Conservation (phyloP, 2,797 vertebrate genomes). For the Glossophaga mutica region DNA sequence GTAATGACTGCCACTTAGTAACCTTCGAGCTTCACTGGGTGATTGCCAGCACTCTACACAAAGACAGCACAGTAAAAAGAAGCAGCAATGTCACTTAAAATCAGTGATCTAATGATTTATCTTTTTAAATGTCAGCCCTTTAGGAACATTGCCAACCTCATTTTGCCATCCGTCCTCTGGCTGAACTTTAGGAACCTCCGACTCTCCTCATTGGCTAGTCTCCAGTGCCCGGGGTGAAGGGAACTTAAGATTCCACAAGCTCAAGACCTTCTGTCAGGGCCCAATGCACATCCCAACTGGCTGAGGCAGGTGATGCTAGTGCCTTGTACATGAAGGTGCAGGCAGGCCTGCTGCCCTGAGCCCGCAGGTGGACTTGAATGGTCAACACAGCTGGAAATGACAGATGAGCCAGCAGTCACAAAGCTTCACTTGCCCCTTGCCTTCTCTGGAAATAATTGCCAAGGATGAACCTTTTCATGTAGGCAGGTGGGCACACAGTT, state of each 20-base stretch:
- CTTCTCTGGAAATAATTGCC: background rate
- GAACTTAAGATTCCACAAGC: background rate
- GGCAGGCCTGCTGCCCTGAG: background rate
- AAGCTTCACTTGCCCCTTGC: background rate
- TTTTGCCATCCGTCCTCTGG: background rate
- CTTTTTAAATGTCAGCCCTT: background rate
- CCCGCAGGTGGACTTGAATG: background rate
- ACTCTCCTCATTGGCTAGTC: background rate
- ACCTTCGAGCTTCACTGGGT: background rate
- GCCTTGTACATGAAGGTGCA: background rate
- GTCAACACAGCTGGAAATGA: constrained; percentile 42
- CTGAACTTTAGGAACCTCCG: background rate
- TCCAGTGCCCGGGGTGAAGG: fast-evolving
- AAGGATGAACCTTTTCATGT: background rate
- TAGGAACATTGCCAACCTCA: background rate
- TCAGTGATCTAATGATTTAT: background rate
- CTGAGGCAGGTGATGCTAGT: background rate
- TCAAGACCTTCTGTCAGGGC: background rate
- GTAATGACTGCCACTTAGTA: background rate
- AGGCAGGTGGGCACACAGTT: background rate
- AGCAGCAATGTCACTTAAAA: background rate
- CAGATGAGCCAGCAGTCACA: background rate
- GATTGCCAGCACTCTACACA: background rate
- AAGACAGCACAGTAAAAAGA: background rate
- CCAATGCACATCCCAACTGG: background rate